Evolutionary conservation across 1,140 invertebrate species (phyloP).

Genomic region (Neodiprion fabricii): DNA sequence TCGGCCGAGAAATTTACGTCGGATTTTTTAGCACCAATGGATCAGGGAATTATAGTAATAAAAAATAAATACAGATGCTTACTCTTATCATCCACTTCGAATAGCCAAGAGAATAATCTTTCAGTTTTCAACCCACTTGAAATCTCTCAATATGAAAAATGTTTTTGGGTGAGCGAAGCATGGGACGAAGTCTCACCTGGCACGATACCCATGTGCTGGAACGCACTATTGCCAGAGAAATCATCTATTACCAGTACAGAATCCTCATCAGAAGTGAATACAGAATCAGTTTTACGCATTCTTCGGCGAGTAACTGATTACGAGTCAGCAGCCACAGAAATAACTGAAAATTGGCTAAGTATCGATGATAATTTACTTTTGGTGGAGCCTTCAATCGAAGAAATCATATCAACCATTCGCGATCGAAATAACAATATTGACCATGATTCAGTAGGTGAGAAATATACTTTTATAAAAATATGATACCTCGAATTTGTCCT

Average conservation of each 20-base stretch:
- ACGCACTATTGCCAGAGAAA: neutral
- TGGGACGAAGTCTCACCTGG: neutral
- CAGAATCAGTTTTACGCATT: neutral
- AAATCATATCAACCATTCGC: neutral
- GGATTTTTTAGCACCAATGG: neutral
- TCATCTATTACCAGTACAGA: neutral
- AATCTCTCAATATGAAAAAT: neutral
- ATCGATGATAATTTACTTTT: neutral
- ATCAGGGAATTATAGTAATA: neutral
- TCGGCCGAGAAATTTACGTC: neutral
- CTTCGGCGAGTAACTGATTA: neutral
- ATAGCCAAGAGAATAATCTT: neutral
- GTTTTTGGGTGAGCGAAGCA: neutral
- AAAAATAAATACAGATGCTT: neutral
- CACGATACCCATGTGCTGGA: neutral
- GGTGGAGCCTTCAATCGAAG: neutral
- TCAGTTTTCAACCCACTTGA: neutral
- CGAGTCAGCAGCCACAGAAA: neutral
- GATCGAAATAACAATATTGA: constrained; percentile 3
- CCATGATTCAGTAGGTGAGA: neutral
- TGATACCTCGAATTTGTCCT: neutral
- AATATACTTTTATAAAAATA: neutral
- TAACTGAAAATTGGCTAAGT: neutral
- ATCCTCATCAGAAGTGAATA: neutral
- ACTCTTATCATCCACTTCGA: neutral